Evolutionary conservation across 2,888 invertebrate genomes (phyloP), one percentile per base, ranked within the genome.

Genomic region (Drosophila tripunctata): DNA sequence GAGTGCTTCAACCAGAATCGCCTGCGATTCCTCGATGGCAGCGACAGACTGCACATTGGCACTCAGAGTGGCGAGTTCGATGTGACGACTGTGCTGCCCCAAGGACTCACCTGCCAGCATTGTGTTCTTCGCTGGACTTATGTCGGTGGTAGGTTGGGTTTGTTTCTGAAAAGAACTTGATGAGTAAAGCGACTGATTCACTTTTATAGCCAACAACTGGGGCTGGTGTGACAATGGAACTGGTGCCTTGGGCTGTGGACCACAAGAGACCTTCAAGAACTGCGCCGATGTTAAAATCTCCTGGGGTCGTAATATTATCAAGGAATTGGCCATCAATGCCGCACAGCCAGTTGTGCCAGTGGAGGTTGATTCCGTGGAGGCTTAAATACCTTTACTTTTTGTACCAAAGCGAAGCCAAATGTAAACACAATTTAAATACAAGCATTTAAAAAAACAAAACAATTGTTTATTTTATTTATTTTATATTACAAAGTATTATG

Each of bases 81-180:
- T 38, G 77, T 89, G n/a, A 72, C 71, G 1, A 63, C 90, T 4
- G 30, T 79, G 12, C 87, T 93, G 8, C 93, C 94, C 0, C 19
- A 21, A 21, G 89, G 87, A 2, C 50, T 93, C 12, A 91, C 79
- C n/a, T 93, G 93, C 77, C 67, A 91, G 0, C 92, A 92, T 38
- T 93, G 93, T 75, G 92, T 93, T 0, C 78, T 94, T 2, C 92
- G 93, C 56, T 94, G 94, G 94, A 92, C 92, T 33, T 94, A 93
- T 70, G 82, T 83, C 1, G 89, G 91, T 15, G 93, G 92, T 88
- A 44, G 52, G 63, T 21, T n/a, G n/a, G n/a, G n/a, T n/a, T n/a
- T n/a, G n/a, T n/a, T n/a, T n/a, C n/a, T n/a, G n/a, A n/a, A n/a
- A n/a, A n/a, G n/a, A n/a, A n/a, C n/a, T 7, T 35, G 30, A 8